phyloP scores from a whole-genome alignment of 2,888 invertebrate species.

The Malachius bipustulatus region DNA sequence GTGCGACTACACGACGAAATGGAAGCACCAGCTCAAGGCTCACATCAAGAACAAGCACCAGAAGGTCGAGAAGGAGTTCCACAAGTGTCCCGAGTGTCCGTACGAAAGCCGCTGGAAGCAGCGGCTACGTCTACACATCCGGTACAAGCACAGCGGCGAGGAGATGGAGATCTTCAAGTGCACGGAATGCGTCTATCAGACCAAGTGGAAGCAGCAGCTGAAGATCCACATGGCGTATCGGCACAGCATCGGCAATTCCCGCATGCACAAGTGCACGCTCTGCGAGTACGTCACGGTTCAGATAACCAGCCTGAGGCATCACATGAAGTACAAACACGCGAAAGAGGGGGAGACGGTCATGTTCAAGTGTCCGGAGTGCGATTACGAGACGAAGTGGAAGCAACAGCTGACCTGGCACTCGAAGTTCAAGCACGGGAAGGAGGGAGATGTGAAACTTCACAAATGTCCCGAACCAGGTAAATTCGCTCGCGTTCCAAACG shows the following conservation, averaged over 20 bases:
- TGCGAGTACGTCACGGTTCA: not conserved
- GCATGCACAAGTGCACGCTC: not conserved
- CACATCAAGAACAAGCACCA: not conserved
- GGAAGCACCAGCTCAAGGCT: conserved; percentile 1
- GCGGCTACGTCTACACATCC: not conserved
- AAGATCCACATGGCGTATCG: not conserved
- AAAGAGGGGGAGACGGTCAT: not conserved
- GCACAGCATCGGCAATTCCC: conserved; percentile 1
- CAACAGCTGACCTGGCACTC: not conserved
- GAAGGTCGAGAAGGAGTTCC: not conserved
- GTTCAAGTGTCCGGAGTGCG: not conserved
- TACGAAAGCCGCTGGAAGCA: not conserved
- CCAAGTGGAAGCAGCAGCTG: conserved; percentile 3
- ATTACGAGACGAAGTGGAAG: conserved; percentile 1
- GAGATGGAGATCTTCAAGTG: conserved; percentile 1
- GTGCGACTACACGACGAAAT: not conserved
- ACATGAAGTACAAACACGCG: not conserved
- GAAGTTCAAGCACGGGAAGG: conserved; percentile 2
- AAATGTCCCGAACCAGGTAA: conserved; percentile 2
- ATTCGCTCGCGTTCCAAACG: too few relatives aligned
- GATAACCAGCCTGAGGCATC: conserved; percentile 2
- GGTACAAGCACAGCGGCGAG: not conserved
- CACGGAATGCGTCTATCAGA: conserved; percentile 1
- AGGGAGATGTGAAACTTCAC: not conserved
- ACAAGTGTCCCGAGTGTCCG: conserved; percentile 1